Evolutionary conservation across 2,888 invertebrate species (phyloP).

Genomic region (Anticlea derivata): DNA sequence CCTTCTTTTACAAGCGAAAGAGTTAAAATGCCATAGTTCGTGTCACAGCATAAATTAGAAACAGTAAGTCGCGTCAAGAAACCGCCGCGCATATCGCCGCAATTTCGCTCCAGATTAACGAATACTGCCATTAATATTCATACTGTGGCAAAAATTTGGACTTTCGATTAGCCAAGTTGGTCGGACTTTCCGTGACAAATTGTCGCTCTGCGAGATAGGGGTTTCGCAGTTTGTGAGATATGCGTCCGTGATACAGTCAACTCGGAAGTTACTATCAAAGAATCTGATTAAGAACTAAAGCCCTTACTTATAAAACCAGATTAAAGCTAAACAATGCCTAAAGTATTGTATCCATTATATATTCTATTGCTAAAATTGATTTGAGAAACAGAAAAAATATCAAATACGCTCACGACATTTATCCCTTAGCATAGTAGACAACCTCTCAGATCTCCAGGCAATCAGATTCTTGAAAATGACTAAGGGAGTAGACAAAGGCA

Average conservation of each 20-base stretch:
- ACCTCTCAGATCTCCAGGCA: no score
- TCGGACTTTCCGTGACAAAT: conserved; percentile 30
- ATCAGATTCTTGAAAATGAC: no score
- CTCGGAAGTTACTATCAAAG: neutral
- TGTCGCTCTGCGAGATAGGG: conserved; percentile 11
- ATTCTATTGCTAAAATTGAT: no score
- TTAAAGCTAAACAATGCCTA: no score
- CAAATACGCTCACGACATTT: no score
- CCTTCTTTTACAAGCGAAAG: conserved; percentile 64
- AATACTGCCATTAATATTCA: conserved; percentile 76
- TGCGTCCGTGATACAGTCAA: neutral
- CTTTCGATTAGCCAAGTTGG: conserved; percentile 63
- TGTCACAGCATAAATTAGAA: conserved; percentile 80
- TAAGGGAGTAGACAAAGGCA: no score
- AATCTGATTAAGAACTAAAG: no score
- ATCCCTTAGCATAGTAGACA: no score
- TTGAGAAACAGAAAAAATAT: no score
- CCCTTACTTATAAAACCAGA: no score
- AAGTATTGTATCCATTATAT: no score
- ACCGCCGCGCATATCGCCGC: conserved; percentile 80
- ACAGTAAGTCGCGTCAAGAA: conserved; percentile 71
- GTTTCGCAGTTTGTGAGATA: conserved; percentile 10
- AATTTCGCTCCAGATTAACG: conserved; percentile 79
- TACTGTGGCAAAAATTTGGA: conserved; percentile 49
- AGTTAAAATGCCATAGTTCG: conserved; percentile 83